Evolutionary conservation across 2,888 invertebrate species (phyloP), one percentile per base, ranked within the genome.

Genomic region (Pycnomerus fuliginosus): DNA sequence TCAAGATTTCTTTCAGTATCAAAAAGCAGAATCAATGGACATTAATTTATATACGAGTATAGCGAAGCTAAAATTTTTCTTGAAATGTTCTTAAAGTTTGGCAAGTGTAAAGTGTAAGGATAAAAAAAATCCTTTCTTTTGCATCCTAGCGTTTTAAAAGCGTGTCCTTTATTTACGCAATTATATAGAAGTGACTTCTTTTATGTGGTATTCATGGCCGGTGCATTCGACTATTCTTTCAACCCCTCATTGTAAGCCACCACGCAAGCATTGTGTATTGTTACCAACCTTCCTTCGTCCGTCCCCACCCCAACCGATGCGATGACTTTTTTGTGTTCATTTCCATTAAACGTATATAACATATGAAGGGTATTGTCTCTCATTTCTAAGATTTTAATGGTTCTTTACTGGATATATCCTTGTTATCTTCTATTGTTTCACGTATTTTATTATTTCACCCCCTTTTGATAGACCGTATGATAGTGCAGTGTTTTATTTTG

Each of bases 131-230:
- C 40, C 13, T 48, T 52, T 52, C 49, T 59, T 60, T 59, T 56
- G 56, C 56, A 60, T n/a, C n/a, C 20, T 60, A 52, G 48, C 55
- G 55, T 58, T 60, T 58, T 55, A 57, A 65, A 62, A 61, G 64
- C 62, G 58, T 62, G 63, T 64, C 64, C 62, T 67, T 66, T 67
- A 67, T 67, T 66, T 67, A 67, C 65, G 65, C 67, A 67, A 67
- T 67, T 66, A 67, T 65, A 65, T 63, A 66, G 65, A 64, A 66
- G 64, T 66, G 64, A 66, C 64, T 66, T 66, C 65, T 67, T 67
- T 66, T 67, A 62, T 64, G 55, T 60, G 59, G 61, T 60, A 62
- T 66, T 65, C 64, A 65, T 61, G 66, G 65, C 61, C 64, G 61
- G 60, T 66, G 66, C 66, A 65, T 65, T 65, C 62, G 62, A 3